Evolutionary conservation across 1,140 invertebrate species (phyloP), one percentile per base, ranked within the genome.

Genomic region (Phthorimaea operculella): DNA sequence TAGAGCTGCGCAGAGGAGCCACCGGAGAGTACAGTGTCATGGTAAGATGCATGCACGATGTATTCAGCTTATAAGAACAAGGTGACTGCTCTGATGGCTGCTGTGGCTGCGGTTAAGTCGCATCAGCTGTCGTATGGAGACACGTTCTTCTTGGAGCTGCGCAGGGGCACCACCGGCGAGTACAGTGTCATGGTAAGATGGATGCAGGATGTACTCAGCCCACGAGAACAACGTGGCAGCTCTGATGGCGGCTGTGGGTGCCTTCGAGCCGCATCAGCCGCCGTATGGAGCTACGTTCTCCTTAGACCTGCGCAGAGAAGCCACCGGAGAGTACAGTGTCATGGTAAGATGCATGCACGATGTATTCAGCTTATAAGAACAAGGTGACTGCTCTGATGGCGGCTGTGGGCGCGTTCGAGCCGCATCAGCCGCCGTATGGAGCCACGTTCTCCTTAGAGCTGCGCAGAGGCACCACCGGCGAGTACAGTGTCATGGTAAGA

Each of bases 291-390:
- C 88, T 11, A 85, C 86, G 3, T 76, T 79, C 53, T n/a, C n/a
- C n/a, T n/a, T n/a, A n/a, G n/a, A n/a, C n/a, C n/a, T n/a, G n/a
- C n/a, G n/a, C n/a, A n/a, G n/a, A n/a, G n/a, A n/a, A n/a, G n/a
- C n/a, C n/a, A n/a, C n/a, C n/a, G n/a, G n/a, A n/a, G n/a, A n/a
- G n/a, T n/a, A n/a, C n/a, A n/a, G n/a, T n/a, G n/a, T n/a, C n/a
- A n/a, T n/a, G n/a, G n/a, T n/a, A n/a, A n/a, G n/a, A n/a, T n/a
- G n/a, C n/a, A n/a, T n/a, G n/a, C n/a, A n/a, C n/a, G 47, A 57
- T 91, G 33, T 90, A 89, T 66, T 89, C 89, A 4, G 89, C 85
- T 9, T 92, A 94, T 70, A 92, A 94, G 70, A 90, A 90, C 48
- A 92, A 91, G 21, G 80, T 94, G 4, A 87, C 89, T 1, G 88